These are phyloP conservation scores for Oscheius sp. DNA, from an alignment of 2,888 invertebrate species.

Conservation along the genomic window DNA sequence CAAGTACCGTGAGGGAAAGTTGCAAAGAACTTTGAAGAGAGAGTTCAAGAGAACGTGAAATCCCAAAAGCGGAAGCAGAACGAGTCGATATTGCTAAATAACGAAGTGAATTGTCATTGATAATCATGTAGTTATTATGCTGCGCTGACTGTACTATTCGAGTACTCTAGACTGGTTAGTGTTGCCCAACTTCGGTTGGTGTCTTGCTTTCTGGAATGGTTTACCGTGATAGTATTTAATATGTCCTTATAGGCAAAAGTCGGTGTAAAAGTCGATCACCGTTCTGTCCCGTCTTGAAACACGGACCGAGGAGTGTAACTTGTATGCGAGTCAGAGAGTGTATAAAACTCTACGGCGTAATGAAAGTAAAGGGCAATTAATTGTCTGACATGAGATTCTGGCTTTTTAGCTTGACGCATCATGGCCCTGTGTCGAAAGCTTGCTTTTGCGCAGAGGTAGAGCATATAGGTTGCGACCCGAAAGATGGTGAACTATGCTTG, in stretches of 20 bases:
- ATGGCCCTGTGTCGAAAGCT: conserved; percentile 75
- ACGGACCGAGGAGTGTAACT: conserved; percentile 82
- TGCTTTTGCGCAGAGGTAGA: conserved; percentile 75
- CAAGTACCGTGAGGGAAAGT: conserved; percentile 77
- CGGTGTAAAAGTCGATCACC: conserved; percentile 60
- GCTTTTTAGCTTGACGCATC: conserved; percentile 72
- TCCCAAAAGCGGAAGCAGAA: conserved; percentile 72
- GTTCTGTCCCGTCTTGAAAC: conserved; percentile 82
- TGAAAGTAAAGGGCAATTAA: conserved; percentile 76
- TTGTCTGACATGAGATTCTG: conserved; percentile 12
- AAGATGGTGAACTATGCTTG: conserved; percentile 82
- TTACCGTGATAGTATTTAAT: conserved; percentile 1
- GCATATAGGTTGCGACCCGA: conserved; percentile 80
- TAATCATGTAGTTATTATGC: conserved; percentile 3
- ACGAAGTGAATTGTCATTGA: conserved; percentile 10
- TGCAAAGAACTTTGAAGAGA: conserved; percentile 80
- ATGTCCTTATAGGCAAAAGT: conserved; percentile 2
- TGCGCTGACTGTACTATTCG: conserved; percentile 31
- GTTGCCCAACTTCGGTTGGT: conserved; percentile 32
- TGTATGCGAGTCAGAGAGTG: conserved; percentile 79
- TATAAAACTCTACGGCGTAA: conserved; percentile 78
- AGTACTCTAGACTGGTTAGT: conserved; percentile 7
- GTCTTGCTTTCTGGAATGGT: conserved; percentile 13
- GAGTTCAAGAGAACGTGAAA: conserved; percentile 77
- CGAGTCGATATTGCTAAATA: conserved; percentile 61